Base-by-base conservation (phyloP, 2,797 vertebrate species). In the Chaunax sp. region DNA sequence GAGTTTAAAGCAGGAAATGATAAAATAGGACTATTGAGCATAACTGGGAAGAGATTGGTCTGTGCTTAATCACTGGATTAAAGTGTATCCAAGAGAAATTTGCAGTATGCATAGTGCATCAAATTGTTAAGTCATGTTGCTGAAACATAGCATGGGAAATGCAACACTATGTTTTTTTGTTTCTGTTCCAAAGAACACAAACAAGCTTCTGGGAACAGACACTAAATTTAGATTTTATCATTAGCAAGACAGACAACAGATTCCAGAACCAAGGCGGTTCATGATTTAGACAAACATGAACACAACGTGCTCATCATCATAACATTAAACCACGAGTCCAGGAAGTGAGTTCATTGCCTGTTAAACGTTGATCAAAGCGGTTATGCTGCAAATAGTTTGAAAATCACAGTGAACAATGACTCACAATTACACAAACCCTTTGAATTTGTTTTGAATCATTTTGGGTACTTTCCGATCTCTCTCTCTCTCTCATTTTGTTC, bases 211-310 rank as follows among this genome's bases (percentile, higher is more conserved):
- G 23, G 44, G 71, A 56, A 76, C 44, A 54, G 41, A 57, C 35
- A 1, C 44, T 45, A 51, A 26, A 72, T 74, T 54, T 16, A 60
- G 37, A 44, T 67, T 77, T 35, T 40, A 53, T 52, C 40, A 53
- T 30, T 64, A 26, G 37, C 28, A 64, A n/a, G 61, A 50, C 43
- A 63, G 57, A 70, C 28, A 62, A 20, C 45, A 68, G 46, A 68
- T 62, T 58, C 51, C 35, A n/a, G 19, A 13, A 55, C 57, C 11
- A 59, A 66, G 9, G 23, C 54, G 58, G 47, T 76, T 82, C 61
- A 52, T 53, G 25, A 58, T 37, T 69, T 0, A 49, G 19, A 67
- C 7, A 52, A 43, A 66, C 75, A 45, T 51, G 3, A 73, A 54
- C 3, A 55, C 62, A 70, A 63, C 40, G 59, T 19, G 6, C 51